Base-by-base conservation (phyloP, 2,797 vertebrate genomes). In the Amphiprion clarkii region DNA sequence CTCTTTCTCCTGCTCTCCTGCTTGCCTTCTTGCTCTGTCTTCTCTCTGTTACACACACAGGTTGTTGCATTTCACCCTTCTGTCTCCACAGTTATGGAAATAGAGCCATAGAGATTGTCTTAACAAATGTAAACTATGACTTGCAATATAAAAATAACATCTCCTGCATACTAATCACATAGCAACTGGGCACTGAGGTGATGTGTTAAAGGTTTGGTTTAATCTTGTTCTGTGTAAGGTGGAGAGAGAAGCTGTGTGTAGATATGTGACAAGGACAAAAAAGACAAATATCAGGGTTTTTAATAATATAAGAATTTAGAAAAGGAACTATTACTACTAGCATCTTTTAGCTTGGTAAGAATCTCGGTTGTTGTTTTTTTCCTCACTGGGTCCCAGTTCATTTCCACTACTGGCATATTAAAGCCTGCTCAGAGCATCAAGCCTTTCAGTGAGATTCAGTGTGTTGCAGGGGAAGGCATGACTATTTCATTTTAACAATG, bases 91-190 rank as follows among this genome's bases (percentile, higher is more conserved):
- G 46, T 76, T 56, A 87, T 59, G 69, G 89, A 66, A 92, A 67
- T 63, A 83, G 83, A 93, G 91, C 91, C 90, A 93, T 92, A 91
- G 36, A 80, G 42, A 73, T 60, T 71, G 52, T 85, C 60, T 82
- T 59, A 6, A 59, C 48, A 75, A 75, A 55, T 39, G n/a, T 52
- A 69, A 78, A 67, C 33, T 21, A n/a, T 67, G 27, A 76, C 78
- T 65, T 72, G 70, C 71, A 79, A 67, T 76, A 77, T 72, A 66
- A 68, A 29, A 39, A 42, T 67, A 74, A 62, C 40, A 71, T 66
- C 66, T 76, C 49, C 6, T 77, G 39, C 75, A 73, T 57, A 76
- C 29, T 71, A 78, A 63, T 48, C 17, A 60, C 44, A 31, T 65
- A 78, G 64, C 23, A 60, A 65, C 14, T 67, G 53, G 67, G 42